Evolutionary conservation across 2,113 vertebrate genomes (phyloP), one percentile per base, ranked within the genome.

Genomic region (Phyllopteryx taeniolatus): DNA sequence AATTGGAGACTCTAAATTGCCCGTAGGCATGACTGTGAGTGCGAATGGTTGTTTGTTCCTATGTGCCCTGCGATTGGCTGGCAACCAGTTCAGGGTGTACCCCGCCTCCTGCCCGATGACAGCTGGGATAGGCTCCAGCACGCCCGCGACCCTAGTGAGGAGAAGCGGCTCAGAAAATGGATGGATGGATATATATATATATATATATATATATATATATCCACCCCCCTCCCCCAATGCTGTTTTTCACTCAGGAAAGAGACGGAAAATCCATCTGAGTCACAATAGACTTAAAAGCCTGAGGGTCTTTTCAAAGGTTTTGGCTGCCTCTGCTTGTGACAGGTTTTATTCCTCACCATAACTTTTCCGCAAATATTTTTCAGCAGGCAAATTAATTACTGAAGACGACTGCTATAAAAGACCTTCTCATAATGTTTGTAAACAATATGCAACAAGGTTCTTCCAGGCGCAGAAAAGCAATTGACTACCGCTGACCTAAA

Each of bases 191-290:
- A 27, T 27, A 27, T 27, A 27, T 27, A 27, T 27, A 27, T 27
- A 27, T 27, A 27, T 27, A 27, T 71, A 1, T 39, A 5, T 39
- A 39, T 39, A 39, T 39, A 39, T 39, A 39, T 39, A 27, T 19
- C 5, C 15, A 61, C 15, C 14, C 39, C 27, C 4, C 33, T 20
- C 17, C 33, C 6, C 6, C 35, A 39, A 39, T 9, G 14, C 39
- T 39, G 60, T n/a, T 66, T 59, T 51, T 61, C n/a, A 63, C 19
- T 42, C 39, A 68, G 63, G 35, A 62, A 71, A 67, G 51, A 51
- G 1, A 31, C 27, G 5, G 56, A 59, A 60, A 61, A 61, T 61
- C 59, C 31, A 61, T 61, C 59, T 2, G 59, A 61, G 15, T 61
- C 59, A 35, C 59, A 61, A 61, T 35, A 61, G 59, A 35, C 59